Evolutionary conservation across 2,888 invertebrate species (phyloP).

Genomic region (Seira ritae): DNA sequence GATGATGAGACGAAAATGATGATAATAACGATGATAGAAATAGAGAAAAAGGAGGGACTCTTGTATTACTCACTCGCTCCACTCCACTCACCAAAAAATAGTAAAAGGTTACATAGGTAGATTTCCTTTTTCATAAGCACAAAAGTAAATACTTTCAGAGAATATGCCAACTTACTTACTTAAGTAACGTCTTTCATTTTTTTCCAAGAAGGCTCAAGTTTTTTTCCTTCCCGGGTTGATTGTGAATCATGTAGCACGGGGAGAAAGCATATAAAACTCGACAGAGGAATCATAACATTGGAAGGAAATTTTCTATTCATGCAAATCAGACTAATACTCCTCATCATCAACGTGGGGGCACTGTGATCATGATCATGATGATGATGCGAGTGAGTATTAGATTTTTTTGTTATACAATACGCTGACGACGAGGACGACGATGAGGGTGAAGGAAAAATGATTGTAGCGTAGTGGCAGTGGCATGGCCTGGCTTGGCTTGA

Average conservation of each 20-base stretch:
- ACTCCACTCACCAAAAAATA: no score
- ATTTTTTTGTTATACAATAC: background rate
- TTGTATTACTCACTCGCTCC: constrained; percentile 47
- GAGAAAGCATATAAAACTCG: constrained; percentile 32
- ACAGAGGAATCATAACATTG: constrained; percentile 60
- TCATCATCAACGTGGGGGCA: constrained; percentile 41
- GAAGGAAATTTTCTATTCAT: constrained; percentile 60
- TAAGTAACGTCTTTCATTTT: constrained; percentile 10
- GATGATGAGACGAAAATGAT: constrained; percentile 52
- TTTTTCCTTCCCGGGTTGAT: constrained; percentile 40
- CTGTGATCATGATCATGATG: constrained; percentile 31
- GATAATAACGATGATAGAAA: constrained; percentile 48
- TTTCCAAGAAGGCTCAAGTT: constrained; percentile 27
- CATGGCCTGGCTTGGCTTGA: background rate
- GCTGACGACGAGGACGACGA: no score
- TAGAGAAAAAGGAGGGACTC: constrained; percentile 39
- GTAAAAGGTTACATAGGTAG: constrained; percentile 41
- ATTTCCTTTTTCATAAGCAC: constrained; percentile 10
- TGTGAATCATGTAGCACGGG: constrained; percentile 46
- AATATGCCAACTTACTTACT: constrained; percentile 16
- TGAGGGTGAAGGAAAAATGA: background rate
- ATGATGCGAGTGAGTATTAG: constrained; percentile 28
- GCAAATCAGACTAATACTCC: constrained; percentile 59
- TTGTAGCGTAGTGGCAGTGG: constrained; percentile 23
- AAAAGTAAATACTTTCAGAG: constrained; percentile 17